Evolutionary conservation across 2,888 invertebrate species (phyloP).

Genomic region (Oegoconia quadripuncta): DNA sequence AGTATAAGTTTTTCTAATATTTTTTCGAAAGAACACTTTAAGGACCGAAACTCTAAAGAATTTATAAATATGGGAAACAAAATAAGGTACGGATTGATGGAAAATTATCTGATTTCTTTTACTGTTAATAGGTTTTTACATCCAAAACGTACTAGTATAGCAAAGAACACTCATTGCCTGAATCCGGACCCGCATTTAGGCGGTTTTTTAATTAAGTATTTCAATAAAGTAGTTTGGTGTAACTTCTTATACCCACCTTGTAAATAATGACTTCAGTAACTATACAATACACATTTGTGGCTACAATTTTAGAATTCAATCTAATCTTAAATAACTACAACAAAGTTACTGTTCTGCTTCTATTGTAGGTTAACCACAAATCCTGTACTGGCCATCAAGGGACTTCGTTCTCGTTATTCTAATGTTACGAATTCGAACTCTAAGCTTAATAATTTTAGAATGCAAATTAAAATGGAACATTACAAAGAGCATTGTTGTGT

Average conservation of each 20-base stretch:
- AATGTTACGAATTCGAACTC: conserved; percentile 36
- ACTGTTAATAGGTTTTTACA: no score
- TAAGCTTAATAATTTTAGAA: conserved; percentile 40
- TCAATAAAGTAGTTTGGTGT: no score
- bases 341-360: conserved; percentile 35
- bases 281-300: conserved; percentile 16
- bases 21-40: no score
- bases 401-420: conserved; percentile 29
- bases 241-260: neutral
- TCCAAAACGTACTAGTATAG: no score
- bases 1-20: no score
- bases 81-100: no score
- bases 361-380: conserved; percentile 50
- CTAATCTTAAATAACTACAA: conserved; percentile 14
- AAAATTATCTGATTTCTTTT: no score
- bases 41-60: no score
- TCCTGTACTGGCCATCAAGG: conserved; percentile 35
- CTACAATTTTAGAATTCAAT: conserved; percentile 20
- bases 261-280: neutral
- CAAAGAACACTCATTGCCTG: no score
- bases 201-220: no score
- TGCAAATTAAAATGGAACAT: conserved; percentile 23
- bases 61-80: no score
- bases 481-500: conserved; percentile 48
- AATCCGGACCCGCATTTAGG: no score